Percentiles rank a stretch among this genome's conserved stretches.
Conservation (phyloP, 2,113 vertebrate species). For the Cinclus mexicanus region DNA sequence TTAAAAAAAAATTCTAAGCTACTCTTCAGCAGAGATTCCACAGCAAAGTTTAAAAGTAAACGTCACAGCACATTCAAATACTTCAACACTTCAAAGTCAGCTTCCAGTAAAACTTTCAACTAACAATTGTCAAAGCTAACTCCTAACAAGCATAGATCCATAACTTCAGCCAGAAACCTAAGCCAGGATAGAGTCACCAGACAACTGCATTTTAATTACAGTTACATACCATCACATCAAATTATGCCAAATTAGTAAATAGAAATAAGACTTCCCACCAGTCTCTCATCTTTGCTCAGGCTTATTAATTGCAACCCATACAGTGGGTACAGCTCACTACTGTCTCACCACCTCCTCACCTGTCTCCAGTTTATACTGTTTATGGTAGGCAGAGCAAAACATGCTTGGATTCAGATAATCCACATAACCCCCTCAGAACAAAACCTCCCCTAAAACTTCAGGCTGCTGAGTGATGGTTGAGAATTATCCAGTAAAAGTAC, state of each 20-base stretch:
- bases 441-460: background rate
- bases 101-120: conserved; percentile 33
- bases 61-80: conserved; percentile 18
- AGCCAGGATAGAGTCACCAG: background rate
- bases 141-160: background rate
- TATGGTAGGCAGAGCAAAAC: background rate
- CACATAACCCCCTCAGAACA: background rate
- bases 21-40: background rate
- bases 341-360: background rate
- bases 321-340: background rate
- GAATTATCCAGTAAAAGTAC: background rate
- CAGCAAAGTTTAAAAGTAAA: background rate
- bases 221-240: background rate
- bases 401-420: background rate
- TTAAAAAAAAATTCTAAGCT: background rate
- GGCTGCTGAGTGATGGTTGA: background rate
- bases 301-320: background rate
- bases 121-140: background rate
- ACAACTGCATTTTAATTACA: background rate
- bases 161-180: background rate
- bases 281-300: background rate
- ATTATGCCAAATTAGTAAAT: background rate
- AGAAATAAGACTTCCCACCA: background rate
- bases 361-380: background rate
- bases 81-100: conserved; percentile 53